Evolutionary conservation across 1,140 invertebrate genomes (phyloP).

Genomic region (Branchinecta lynchi): DNA sequence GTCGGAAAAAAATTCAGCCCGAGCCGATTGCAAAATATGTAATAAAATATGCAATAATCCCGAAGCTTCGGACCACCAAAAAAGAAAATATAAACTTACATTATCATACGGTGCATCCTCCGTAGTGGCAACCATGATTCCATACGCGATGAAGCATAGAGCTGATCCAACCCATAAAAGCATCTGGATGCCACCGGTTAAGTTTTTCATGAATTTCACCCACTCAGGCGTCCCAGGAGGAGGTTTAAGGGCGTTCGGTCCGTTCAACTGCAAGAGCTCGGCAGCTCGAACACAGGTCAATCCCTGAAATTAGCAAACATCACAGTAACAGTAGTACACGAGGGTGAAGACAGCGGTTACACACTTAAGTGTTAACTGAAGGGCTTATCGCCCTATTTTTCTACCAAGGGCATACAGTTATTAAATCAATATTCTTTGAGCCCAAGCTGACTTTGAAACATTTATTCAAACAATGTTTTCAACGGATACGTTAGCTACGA

Average conservation of each 20-base stretch:
- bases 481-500: too few species aligned
- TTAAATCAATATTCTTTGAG: too few species aligned
- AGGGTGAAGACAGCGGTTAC: too few species aligned
- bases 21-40: too few species aligned
- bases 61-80: background rate
- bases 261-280: conserved; percentile 10
- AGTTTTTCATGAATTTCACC: conserved; percentile 16
- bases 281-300: background rate
- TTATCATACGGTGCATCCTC: conserved; percentile 10
- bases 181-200: conserved; percentile 13
- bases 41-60: too few species aligned
- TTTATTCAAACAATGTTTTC: too few species aligned
- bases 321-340: too few species aligned
- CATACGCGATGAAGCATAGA: conserved; percentile 16
- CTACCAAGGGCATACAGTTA: too few species aligned
- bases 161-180: conserved; percentile 12
- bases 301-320: background rate
- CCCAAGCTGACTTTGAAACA: too few species aligned
- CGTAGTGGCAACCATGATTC: background rate
- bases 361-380: too few species aligned
- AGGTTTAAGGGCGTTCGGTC: conserved; percentile 16
- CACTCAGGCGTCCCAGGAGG: conserved; percentile 15
- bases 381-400: too few species aligned
- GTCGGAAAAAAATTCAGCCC: too few species aligned
- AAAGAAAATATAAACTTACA: background rate